Conservation (phyloP, 2,888 invertebrate species). For the Lochmaea crataegi region DNA sequence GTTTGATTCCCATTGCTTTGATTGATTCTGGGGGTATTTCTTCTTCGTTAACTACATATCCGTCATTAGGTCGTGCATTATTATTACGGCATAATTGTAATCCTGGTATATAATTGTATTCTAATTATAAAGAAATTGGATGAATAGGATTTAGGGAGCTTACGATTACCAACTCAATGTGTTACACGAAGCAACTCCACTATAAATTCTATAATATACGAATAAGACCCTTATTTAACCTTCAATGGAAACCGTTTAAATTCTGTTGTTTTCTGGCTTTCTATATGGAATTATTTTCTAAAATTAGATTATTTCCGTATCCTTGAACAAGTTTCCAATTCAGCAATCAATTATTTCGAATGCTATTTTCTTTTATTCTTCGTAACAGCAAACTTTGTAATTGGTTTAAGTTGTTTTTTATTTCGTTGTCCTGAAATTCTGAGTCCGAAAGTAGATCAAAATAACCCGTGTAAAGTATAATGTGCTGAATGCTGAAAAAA, state of each 20-base stretch:
- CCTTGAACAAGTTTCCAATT: conserved; percentile 24
- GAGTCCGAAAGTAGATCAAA: not conserved
- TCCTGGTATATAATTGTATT: too few relatives aligned
- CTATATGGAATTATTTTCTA: conserved; percentile 34
- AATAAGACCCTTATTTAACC: conserved; percentile 23
- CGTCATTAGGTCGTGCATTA: too few relatives aligned
- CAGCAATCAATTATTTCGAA: conserved; percentile 7
- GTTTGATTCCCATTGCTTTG: too few relatives aligned
- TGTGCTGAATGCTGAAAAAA: not conserved
- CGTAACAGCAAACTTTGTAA: not conserved
- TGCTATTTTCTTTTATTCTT: conserved; percentile 1
- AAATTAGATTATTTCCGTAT: conserved; percentile 28
- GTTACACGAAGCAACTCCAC: not conserved
- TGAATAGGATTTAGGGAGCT: too few relatives aligned
- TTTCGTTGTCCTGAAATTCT: not conserved
- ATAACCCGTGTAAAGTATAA: not conserved
- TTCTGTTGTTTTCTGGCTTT: conserved; percentile 18
- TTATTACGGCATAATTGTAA: too few relatives aligned
- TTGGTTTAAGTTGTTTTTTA: not conserved
- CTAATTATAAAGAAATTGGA: too few relatives aligned
- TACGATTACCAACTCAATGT: not conserved
- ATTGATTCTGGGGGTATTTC: too few relatives aligned
- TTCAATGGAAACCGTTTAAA: conserved; percentile 34
- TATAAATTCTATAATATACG: conserved; percentile 12
- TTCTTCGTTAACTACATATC: too few relatives aligned